Base-by-base conservation (phyloP, 2,113 vertebrate genomes). In the Hydrochoerus hydrochaeris region DNA sequence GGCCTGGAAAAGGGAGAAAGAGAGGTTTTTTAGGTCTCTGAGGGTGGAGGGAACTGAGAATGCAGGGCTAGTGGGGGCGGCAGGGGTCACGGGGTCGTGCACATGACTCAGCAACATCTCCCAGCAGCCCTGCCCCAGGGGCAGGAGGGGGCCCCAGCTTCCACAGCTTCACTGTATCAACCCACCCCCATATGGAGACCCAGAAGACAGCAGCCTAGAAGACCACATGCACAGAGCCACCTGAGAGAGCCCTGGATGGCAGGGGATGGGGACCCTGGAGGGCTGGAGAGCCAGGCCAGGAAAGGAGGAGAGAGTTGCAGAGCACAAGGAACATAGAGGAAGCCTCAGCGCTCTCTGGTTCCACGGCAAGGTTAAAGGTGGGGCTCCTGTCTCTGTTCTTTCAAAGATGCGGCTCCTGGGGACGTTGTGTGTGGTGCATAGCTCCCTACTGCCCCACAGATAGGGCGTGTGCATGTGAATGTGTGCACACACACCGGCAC, bases 301-400 rank as follows among this genome's bases (percentile, higher is more conserved):
- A 19, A 58, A 67, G 65, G 85, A 28, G 30, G 32, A 77, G 22
- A 84, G 57, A 85, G 35, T 87, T 0, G 12, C 1, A 9, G 41
- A 62, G 80, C 20, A 32, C 20, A 85, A n/a, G 38, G 35, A 69
- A 14, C 26, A 24, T 0, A 3, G 5, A 32, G 44, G 57, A 84
- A 62, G 57, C 38, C 46, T 1, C 3, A 1, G 14, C 8, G 9
- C 10, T 46, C n/a, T 20, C 7, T 0, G 4, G 32, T 4, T 57
- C 35, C 38, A 19, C 41, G 4, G 3, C 7, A 19, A 41, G 57
- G 11, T 14, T 5, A 63, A 83, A 54, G 41, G 20, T 6, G 35
- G 8, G 58, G 12, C 17, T 89, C 80, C 49, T 81, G 49, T 58
- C 65, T 54, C 10, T 75, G 44, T 91, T 13, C 54, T 89, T 69